Conservation (phyloP, 2,797 vertebrate species). For the Euphonia xanthogaster region DNA sequence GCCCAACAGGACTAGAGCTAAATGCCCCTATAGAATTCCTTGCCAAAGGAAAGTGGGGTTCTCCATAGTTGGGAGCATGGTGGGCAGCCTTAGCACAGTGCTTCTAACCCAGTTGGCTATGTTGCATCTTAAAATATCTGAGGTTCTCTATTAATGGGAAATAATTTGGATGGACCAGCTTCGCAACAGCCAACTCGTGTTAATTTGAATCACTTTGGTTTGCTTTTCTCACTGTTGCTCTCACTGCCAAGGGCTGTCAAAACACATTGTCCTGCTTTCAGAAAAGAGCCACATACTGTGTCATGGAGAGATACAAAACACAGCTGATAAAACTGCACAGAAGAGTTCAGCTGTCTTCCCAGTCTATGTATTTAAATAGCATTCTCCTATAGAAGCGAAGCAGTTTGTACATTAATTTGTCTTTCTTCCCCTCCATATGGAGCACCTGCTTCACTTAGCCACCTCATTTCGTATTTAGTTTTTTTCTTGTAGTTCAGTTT, state of each 20-base stretch:
- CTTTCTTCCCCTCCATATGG: background rate
- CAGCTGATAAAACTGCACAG: slow-evolving; percentile 42
- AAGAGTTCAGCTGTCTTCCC: slow-evolving; percentile 19
- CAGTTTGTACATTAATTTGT: background rate
- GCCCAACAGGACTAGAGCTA: background rate
- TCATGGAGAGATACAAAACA: slow-evolving; percentile 38
- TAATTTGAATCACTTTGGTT: slow-evolving; percentile 9
- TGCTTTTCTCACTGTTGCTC: slow-evolving; percentile 42
- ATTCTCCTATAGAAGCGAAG: background rate
- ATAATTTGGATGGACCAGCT: background rate
- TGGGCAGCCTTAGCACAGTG: background rate
- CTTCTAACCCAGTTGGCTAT: background rate
- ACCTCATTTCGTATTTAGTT: background rate
- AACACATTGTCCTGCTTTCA: slow-evolving; percentile 46
- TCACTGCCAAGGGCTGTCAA: slow-evolving; percentile 46
- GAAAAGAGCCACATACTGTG: slow-evolving; percentile 39
- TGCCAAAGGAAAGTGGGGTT: background rate
- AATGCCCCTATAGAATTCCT: background rate
- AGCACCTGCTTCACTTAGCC: slow-evolving; percentile 27
- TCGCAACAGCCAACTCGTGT: background rate
- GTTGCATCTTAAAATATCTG: background rate
- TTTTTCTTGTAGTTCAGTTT: background rate
- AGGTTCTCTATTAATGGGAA: background rate
- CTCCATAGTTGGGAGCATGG: background rate
- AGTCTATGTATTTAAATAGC: background rate